These are phyloP conservation scores for Silurus aristotelis DNA, from an alignment of 2,797 vertebrate species.

Conservation along the genomic window DNA sequence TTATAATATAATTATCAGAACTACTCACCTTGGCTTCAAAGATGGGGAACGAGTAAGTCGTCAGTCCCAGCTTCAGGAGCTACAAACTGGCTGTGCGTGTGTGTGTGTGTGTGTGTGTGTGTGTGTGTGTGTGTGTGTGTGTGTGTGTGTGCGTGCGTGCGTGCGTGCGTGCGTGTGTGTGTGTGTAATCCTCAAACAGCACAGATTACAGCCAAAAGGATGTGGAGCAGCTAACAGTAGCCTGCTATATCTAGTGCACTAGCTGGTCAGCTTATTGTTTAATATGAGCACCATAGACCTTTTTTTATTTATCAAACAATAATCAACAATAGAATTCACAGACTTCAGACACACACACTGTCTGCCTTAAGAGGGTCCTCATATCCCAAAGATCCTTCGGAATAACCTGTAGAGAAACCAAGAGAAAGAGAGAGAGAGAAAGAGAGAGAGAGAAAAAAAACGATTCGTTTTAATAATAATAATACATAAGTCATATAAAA, in stretches of 20 bases:
- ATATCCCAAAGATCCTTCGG: constrained; percentile 23
- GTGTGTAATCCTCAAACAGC: constrained; percentile 1
- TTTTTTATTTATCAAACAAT: neutral
- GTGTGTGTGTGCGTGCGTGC: neutral
- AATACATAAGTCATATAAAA: too few relatives aligned
- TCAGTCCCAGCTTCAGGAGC: constrained; percentile 22
- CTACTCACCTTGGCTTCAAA: constrained; percentile 26
- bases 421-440: too few relatives aligned
- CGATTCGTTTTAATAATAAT: neutral
- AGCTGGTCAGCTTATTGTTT: constrained; percentile 31
- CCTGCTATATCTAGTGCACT: constrained; percentile 16
- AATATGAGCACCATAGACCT: constrained; percentile 52
- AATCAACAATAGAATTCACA: neutral
- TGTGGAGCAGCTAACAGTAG: constrained; percentile 5
- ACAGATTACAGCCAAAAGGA: constrained; percentile 29
- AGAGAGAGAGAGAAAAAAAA: neutral
- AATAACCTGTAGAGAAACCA: neutral
- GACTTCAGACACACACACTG: neutral
- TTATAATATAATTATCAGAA: neutral
- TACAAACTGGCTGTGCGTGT: neutral
- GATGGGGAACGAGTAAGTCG: neutral
- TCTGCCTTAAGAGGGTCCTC: constrained; percentile 6
- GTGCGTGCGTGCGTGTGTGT: neutral
- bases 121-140: neutral
- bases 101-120: neutral